Evolutionary conservation across 1,140 invertebrate species (phyloP).

Genomic region (Aphelenchoides fujianensis): DNA sequence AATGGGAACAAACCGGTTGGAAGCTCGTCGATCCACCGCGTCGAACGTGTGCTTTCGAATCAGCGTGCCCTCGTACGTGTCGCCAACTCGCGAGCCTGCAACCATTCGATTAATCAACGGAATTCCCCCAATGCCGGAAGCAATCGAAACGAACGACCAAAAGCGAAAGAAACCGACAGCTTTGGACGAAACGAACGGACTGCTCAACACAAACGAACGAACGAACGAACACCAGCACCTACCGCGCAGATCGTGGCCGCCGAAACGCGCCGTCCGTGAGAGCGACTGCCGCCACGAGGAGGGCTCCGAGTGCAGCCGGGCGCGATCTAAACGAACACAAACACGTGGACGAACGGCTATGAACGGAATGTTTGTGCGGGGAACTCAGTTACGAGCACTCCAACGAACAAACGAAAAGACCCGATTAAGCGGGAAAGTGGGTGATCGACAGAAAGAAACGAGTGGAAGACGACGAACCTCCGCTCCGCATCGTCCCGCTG

Average conservation of each 20-base stretch:
- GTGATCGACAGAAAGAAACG: too few relatives aligned
- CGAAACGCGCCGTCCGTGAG: slow-evolving; percentile 52
- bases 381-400: slow-evolving; percentile 16
- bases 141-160: slow-evolving; percentile 10
- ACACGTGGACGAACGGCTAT: slow-evolving; percentile 15
- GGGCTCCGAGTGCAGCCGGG: slow-evolving; percentile 43
- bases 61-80: slow-evolving; percentile 79
- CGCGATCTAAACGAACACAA: slow-evolving; percentile 37
- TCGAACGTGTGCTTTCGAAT: slow-evolving; percentile 97
- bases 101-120: background rate
- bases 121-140: too few relatives aligned
- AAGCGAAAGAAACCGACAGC: slow-evolving; percentile 4
- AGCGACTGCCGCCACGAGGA: slow-evolving; percentile 56
- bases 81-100: slow-evolving; percentile 70
- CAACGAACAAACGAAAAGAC: slow-evolving; percentile 21
- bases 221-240: slow-evolving; percentile 28
- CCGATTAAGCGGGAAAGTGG: too few relatives aligned
- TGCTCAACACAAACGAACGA: slow-evolving; percentile 11
- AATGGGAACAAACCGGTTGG: slow-evolving; percentile 71
- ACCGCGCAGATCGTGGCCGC: slow-evolving; percentile 50
- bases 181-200: slow-evolving; percentile 18
- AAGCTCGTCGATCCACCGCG: slow-evolving; percentile 85
- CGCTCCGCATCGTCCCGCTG: slow-evolving; percentile 17
- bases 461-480: slow-evolving; percentile 22
- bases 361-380: background rate